Percentiles rank a stretch among this genome's conserved stretches.
Conservation (phyloP, 2,113 vertebrate genomes). For the crab-eating macaque (Macaca fascicularis) region T2T-MFA8v1.1 NC_088377.1:89135001-89135500, state of each 20-base stretch:
- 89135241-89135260: neutral
- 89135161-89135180: neutral
- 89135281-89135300: neutral
- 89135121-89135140: neutral
- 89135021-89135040: neutral
- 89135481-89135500: neutral
- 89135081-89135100: neutral
- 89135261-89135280: neutral
- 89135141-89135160: neutral
- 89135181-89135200: neutral
- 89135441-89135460: neutral
- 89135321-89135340: neutral
- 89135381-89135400: conserved; percentile 17
- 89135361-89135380: neutral
- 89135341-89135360: neutral
- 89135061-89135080: neutral
- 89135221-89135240: neutral
- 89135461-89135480: neutral
- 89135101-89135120: neutral
- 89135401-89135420: neutral
- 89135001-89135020: neutral
- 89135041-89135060: neutral
- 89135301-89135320: neutral
- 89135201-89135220: neutral
- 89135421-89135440: neutral